phyloP scores from a whole-genome alignment of 2,888 invertebrate species.

The Cantharis nigra region DNA sequence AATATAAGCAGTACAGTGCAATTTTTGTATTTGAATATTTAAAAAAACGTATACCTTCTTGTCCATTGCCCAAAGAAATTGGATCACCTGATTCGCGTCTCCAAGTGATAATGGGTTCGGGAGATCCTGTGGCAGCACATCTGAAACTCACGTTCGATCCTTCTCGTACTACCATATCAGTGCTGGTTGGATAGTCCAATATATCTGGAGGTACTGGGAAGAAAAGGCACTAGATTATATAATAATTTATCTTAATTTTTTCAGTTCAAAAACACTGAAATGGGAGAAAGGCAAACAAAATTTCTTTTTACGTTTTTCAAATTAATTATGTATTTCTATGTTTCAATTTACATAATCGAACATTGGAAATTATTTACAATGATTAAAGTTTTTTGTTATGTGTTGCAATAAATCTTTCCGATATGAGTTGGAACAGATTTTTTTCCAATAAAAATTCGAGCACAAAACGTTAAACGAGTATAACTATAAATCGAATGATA shows the following conservation, averaged over 20 bases:
- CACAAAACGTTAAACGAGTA: neutral
- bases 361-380: neutral
- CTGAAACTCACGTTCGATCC: slow-evolving; percentile 83
- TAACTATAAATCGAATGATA: neutral
- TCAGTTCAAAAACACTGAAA: neutral
- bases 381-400: neutral
- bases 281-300: neutral
- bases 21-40: neutral
- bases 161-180: slow-evolving; percentile 85
- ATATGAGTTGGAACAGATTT: neutral
- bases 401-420: neutral
- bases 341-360: neutral
- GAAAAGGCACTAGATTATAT: neutral
- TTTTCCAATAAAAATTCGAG: slow-evolving; percentile 16
- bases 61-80: slow-evolving; percentile 70
- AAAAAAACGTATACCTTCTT: slow-evolving; percentile 62
- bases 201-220: slow-evolving; percentile 80
- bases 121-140: slow-evolving; percentile 89
- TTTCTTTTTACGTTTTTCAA: neutral
- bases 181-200: slow-evolving; percentile 78
- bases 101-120: slow-evolving; percentile 87
- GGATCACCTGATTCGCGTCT: slow-evolving; percentile 78
- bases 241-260: neutral
- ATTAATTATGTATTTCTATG: neutral
- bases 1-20: neutral